Base-by-base conservation (phyloP, 2,888 invertebrate genomes). In the Brenthis ino region DNA sequence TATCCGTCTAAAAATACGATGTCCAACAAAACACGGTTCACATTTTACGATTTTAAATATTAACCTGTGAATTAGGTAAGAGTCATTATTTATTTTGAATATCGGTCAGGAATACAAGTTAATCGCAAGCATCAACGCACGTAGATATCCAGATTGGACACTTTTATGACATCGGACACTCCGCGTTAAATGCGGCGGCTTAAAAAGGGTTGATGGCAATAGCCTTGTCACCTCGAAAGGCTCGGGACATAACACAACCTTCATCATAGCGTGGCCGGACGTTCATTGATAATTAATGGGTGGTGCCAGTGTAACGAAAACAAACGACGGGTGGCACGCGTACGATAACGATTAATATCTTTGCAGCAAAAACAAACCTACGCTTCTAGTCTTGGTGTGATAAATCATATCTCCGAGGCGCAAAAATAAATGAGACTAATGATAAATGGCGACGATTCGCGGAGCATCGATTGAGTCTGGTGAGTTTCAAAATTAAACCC, bases 211-310 rank as follows among this genome's bases (percentile, higher is more conserved):
- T 92, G 90, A 90, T 90, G 87, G 85, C 85, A 82, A 83, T 83
- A 85, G 87, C 84, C 86, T 78, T 90, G 91, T 91, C 92, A 91
- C 91, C 92, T 91, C 91, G 78, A 84, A 87, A 87, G 87, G 87
- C 87, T 83, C 81, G 86, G 88, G 88, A 86, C 85, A 84, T 85
- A 84, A 82, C 84, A 81, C 83, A 86, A 91, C 92, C 92, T 91
- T 85, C 91, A 90, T 92, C 92, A 92, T 86, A 81, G 82, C 83
- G 79, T 80, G 82, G 80, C 85, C 85, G 90, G 91, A 91, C 91
- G 87, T 86, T 92, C 92, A 92, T 93, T 92, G 92, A 91, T 93
- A 93, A 92, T 93, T 92, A 92, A 92, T 91, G 92, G 88, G 86
- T 77, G 86, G 83, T 86, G 91, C 87, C 90, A 90, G 80, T 82